phyloP scores from a whole-genome alignment of 2,113 vertebrate genomes.

The Megaceryle maxima region DNA sequence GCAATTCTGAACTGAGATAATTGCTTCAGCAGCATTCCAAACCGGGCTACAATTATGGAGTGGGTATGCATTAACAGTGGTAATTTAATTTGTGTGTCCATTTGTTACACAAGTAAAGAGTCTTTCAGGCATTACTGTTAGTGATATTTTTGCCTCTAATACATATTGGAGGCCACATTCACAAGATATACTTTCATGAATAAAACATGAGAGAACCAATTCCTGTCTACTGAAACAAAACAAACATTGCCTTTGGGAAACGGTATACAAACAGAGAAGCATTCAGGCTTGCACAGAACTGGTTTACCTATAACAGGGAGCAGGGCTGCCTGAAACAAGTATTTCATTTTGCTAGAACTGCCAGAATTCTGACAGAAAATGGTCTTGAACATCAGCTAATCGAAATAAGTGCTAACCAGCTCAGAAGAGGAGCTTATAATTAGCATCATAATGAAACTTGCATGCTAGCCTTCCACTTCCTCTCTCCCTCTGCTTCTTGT shows the following conservation, averaged over 20 bases:
- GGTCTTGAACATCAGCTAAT: not conserved
- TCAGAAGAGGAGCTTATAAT: not conserved
- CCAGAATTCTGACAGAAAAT: not conserved
- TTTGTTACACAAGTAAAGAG: slow-evolving; percentile 51
- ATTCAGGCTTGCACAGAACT: not conserved
- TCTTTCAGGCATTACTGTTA: slow-evolving; percentile 6
- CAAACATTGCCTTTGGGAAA: slow-evolving; percentile 60
- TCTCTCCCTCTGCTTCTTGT: not conserved
- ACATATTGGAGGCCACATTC: slow-evolving; percentile 18
- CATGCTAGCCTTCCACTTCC: not conserved
- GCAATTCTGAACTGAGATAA: slow-evolving; percentile 36
- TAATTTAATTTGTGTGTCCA: slow-evolving; percentile 64
- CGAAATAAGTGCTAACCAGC: not conserved
- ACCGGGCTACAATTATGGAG: not conserved
- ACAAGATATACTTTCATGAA: slow-evolving; percentile 58
- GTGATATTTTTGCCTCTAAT: slow-evolving; percentile 41
- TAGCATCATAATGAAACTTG: not conserved
- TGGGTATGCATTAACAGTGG: slow-evolving; percentile 33
- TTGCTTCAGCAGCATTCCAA: slow-evolving; percentile 44
- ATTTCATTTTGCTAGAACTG: not conserved
- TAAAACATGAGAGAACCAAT: slow-evolving; percentile 64
- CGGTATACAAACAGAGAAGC: not conserved
- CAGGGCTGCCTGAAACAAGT: not conserved
- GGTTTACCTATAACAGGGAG: not conserved
- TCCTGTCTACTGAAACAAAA: slow-evolving; percentile 47